A percentile compares a stretch with the other conserved stretches of the same genome.
Conservation (phyloP, 2,113 vertebrate genomes). For the Pterocles gutturalis region DNA sequence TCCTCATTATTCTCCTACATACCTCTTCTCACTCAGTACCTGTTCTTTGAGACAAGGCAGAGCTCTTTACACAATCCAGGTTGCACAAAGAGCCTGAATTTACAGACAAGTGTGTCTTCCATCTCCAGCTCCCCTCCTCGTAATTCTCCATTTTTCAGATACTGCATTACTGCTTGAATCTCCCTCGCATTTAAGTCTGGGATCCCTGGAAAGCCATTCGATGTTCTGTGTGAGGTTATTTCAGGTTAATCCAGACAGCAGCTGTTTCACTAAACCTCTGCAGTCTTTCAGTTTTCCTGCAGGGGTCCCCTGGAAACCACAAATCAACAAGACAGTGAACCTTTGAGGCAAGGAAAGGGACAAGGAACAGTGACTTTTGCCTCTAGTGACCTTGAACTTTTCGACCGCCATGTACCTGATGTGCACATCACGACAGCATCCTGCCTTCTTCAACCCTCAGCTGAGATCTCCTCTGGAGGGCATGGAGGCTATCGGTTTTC, state of each 20-base stretch:
- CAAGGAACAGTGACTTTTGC: background rate
- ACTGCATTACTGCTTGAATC: background rate
- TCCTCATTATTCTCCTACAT: background rate
- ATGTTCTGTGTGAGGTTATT: background rate
- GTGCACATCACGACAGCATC: background rate
- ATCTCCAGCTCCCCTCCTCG: background rate
- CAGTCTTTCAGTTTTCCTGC: background rate
- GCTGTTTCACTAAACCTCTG: background rate
- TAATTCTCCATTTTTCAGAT: background rate
- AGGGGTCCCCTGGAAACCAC: background rate
- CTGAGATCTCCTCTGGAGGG: background rate
- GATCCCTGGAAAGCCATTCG: background rate
- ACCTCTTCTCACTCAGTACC: background rate
- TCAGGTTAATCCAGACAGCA: background rate
- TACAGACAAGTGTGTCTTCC: background rate
- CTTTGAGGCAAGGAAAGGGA: background rate
- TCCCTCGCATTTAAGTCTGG: background rate
- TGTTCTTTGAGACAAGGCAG: background rate
- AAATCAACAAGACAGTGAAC: background rate
- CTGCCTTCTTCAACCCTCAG: background rate
- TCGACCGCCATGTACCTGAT: rapidly evolving
- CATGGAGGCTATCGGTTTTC: rapidly evolving
- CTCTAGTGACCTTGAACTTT: background rate
- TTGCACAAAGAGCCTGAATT: background rate
- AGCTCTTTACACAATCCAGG: background rate